Base-by-base conservation (phyloP, 1,140 invertebrate genomes). In the Mactra quadrangularis region DNA sequence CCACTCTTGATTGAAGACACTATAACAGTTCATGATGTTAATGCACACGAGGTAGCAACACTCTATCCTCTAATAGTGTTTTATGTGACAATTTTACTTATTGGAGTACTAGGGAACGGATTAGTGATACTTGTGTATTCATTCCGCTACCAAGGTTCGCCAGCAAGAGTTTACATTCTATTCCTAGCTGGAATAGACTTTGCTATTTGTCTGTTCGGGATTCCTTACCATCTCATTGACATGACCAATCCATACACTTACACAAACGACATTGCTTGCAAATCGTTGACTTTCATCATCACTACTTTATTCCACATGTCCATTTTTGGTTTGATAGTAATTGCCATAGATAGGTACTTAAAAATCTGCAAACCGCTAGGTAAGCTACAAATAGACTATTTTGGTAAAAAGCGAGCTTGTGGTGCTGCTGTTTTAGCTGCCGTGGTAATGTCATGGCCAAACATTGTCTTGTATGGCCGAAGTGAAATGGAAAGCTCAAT, bases 161-260 rank as follows among this genome's bases (percentile, higher is more conserved):
- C 68, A 64, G 79, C 79, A 60, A 72, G 79, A 52, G 57, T 64
- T 6, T 82, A 72, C 33, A 82, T 82, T 38, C 27, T 82, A 50
- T 74, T 72, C 38, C 27, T 82, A 31, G 79, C 79, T 13, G 29
- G 41, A 25, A 64, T 74, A 4, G 79, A 82, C 45, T 74, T 82
- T 52, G 31, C 27, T 9, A 74, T 82, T 13, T 82, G 79, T 41
- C 52, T 52, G 19, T 52, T 82, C 19, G 79, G 79, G 6, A 17
- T 82, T 7, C 79, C 79, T 2, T 82, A 82, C 29, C 79, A 82
- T 55, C 9, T 82, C 7, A 64, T 74, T 9, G 79, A 82, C 31
- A n/a, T 82, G 22, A 70, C 70, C 7, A 68, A 82, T 74, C 79
- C 79, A 33, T 82, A 82, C 55, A 82, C 79, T 6, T 82, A 59